Percentiles rank a stretch among this genome's conserved stretches.
Evolutionary conservation across 2,113 vertebrate genomes (phyloP).

Genomic region (Cottus gobio): DNA sequence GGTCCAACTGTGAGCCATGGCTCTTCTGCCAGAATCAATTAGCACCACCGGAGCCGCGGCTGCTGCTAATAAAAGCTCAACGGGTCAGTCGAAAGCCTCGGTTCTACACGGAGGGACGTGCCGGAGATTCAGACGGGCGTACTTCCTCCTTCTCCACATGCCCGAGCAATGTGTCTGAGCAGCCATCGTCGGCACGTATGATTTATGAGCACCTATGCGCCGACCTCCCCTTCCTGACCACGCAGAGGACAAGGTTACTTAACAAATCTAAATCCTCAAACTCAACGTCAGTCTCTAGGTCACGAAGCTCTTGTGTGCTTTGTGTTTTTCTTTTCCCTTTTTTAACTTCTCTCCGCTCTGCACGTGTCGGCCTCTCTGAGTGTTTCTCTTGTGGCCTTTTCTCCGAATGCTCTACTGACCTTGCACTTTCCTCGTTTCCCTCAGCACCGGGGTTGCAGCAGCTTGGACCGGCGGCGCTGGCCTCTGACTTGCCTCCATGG

Average conservation of each 20-base stretch:
- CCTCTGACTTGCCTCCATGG: slow-evolving; percentile 69
- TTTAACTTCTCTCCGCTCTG: slow-evolving; percentile 12
- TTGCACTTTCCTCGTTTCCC: slow-evolving; percentile 66
- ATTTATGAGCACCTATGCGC: slow-evolving; percentile 63
- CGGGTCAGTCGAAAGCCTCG: slow-evolving; percentile 62
- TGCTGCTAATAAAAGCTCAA: slow-evolving; percentile 56
- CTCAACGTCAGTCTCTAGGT: slow-evolving; percentile 1
- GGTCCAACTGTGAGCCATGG: slow-evolving; percentile 35
- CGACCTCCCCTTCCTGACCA: slow-evolving; percentile 30
- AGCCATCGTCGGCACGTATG: slow-evolving; percentile 48
- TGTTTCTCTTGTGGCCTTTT: slow-evolving; percentile 39
- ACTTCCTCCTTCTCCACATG: slow-evolving; percentile 79
- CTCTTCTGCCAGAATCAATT: slow-evolving; percentile 65
- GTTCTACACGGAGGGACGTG: slow-evolving; percentile 47
- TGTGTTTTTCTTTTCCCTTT: slow-evolving; percentile 24
- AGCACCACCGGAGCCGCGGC: slow-evolving; percentile 32
- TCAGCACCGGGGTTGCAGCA: slow-evolving; percentile 59
- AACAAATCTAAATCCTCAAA: slow-evolving; percentile 37
- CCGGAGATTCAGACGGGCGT: slow-evolving; percentile 58
- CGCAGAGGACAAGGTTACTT: slow-evolving; percentile 20
- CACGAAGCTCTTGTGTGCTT: neutral
- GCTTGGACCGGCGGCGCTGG: slow-evolving; percentile 63
- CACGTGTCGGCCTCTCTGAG: slow-evolving; percentile 14
- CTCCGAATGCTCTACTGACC: slow-evolving; percentile 67
- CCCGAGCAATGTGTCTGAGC: slow-evolving; percentile 73